Evolutionary conservation across 1,140 invertebrate species (phyloP).

Genomic region (Eriosoma lanigerum): DNA sequence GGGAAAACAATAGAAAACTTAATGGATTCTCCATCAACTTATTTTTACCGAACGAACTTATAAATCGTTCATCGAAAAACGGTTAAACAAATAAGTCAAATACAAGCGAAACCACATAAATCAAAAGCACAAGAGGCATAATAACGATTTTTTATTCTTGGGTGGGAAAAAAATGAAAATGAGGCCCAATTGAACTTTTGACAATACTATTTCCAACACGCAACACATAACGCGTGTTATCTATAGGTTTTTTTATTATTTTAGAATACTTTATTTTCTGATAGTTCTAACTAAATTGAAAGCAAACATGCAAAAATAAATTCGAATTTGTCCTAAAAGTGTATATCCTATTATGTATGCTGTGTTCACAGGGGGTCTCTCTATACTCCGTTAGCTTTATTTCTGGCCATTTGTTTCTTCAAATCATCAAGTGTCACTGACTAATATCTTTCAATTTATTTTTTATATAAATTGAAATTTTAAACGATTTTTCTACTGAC

Average conservation of each 20-base stretch:
- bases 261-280: constrained; percentile 26
- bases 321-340: constrained; percentile 18
- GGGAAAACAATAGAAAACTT: neutral
- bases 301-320: constrained; percentile 20
- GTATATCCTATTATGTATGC: neutral
- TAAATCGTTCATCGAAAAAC: constrained; percentile 25
- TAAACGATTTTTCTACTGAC: neutral
- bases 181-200: constrained; percentile 41
- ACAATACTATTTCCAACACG: constrained; percentile 45
- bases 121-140: constrained; percentile 31
- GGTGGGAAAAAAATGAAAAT: constrained; percentile 38
- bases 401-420: constrained; percentile 7
- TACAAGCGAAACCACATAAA: constrained; percentile 31
- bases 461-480: neutral
- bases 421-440: neutral
- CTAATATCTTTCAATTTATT: neutral
- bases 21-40: neutral
- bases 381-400: neutral
- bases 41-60: constrained; percentile 20
- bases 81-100: constrained; percentile 39
- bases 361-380: neutral
- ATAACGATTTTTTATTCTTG: constrained; percentile 35
- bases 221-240: constrained; percentile 25
- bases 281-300: constrained; percentile 32
- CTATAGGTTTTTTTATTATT: constrained; percentile 35